Conservation (phyloP, 2,113 vertebrate genomes). For the Naja naja region DNA sequence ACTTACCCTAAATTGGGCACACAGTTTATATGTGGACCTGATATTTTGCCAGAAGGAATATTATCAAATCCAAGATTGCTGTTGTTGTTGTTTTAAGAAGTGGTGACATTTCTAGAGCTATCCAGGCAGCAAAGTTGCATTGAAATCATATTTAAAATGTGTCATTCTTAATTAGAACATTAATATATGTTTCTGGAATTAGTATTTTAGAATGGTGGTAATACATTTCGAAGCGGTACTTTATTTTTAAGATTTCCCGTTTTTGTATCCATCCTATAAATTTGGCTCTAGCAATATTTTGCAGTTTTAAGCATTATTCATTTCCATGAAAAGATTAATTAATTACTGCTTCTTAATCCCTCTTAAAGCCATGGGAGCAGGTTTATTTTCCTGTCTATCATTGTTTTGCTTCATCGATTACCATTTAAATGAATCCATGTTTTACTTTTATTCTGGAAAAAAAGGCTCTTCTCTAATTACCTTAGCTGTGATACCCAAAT, state of each 20-base stretch:
- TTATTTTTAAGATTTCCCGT: neutral
- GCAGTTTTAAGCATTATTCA: neutral
- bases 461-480: neutral
- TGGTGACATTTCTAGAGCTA: neutral
- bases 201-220: neutral
- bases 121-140: neutral
- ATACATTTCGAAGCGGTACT: neutral
- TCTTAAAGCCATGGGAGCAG: neutral
- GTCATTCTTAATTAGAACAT: neutral
- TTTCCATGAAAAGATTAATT: neutral
- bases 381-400: neutral
- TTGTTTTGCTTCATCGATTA: neutral
- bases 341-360: neutral
- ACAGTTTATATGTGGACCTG: neutral
- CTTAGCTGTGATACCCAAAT: neutral
- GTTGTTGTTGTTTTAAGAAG: neutral
- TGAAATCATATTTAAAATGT: neutral
- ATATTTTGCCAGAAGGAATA: neutral
- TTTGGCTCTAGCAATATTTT: neutral
- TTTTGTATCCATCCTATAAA: neutral
- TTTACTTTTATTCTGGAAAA: neutral
- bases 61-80: neutral
- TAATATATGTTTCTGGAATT: neutral
- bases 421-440: neutral
- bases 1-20: neutral